Evolutionary conservation across 2,888 invertebrate species (phyloP), one percentile per base, ranked within the genome.

Genomic region (Acanthosepion lycidas): DNA sequence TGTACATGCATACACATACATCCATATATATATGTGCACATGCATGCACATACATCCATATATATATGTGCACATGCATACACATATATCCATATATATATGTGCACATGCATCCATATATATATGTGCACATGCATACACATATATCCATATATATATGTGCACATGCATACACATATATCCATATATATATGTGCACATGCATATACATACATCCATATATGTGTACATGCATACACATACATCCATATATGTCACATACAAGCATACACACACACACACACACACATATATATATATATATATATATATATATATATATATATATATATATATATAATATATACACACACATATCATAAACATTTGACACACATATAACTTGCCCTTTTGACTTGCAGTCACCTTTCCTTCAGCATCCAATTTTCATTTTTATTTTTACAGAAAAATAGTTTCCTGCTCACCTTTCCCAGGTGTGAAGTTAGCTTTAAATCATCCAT

Each of bases 371-470:
- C 78, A 78, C 78, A 78, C 12, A 78, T 78, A 78, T 78, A 15
- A 78, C 78, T 78, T 78, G 78, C 78, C n/a, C 78, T 78, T 78
- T 78, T n/a, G 78, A 78, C 78, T n/a, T 78, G 78, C 78, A 78
- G n/a, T 78, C 78, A 78, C 78, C 78, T 78, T 78, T 78, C 78
- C 78, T 15, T 59, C 26, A 59, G 59, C 59, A 59, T 59, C 59
- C 59, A 59, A 59, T 59, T 59, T 59, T 59, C 59, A 59, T 59
- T 78, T 78, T 78, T 78, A 78, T 78, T 78, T 78, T 78, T n/a
- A 33, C 78, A 78, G 78, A 78, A 78, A 78, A 78, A 78, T 78
- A n/a, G 78, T 78, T n/a, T n/a, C 78, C 78, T 33, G 78, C n/a
- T 78, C n/a, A n/a, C 78, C 15, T 78, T 78, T 33, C 15, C 78